Evolutionary conservation across 1,140 invertebrate species (phyloP), one percentile per base, ranked within the genome.

Genomic region (Panagrolaimus sp.): DNA sequence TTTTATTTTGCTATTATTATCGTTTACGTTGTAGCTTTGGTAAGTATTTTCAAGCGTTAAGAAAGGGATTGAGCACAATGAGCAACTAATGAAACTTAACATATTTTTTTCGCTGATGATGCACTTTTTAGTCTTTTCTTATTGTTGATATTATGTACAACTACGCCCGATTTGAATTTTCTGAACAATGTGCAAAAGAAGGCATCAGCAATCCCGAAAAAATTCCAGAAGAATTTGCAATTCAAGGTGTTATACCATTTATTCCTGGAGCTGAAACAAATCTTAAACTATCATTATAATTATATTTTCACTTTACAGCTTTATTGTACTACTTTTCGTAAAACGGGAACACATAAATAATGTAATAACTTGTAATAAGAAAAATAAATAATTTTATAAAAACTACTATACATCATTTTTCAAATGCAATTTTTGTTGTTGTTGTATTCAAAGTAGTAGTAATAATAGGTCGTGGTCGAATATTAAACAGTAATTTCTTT

Each of bases 1-100:
- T 99, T 98, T 82, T 98, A 96, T 84, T 99, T 98, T 86, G 95
- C 93, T 9, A 92, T 96, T 7, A 96, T 93, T 1, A 85, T 98
- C 42, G 92, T 92, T 0, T 97, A 94, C 86, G 92, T 90, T 31
- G 91, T 92, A 62, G 93, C 93, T 67, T 88, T 89, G 31, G 31
- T 38, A 38, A 38, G 31, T 38, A n/a, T n/a, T n/a, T n/a, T n/a
- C n/a, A n/a, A n/a, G n/a, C n/a, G n/a, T n/a, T n/a, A n/a, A n/a
- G n/a, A n/a, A n/a, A n/a, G n/a, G n/a, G n/a, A n/a, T n/a, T n/a
- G n/a, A n/a, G n/a, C n/a, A n/a, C n/a, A n/a, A n/a, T n/a, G n/a
- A n/a, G n/a, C n/a, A n/a, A n/a, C n/a, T n/a, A n/a, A n/a, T n/a
- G n/a, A n/a, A n/a, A n/a, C n/a, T n/a, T n/a, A n/a, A n/a, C n/a